Evolutionary conservation across 2,113 vertebrate species (phyloP).

Genomic region (Gasterosteus aculeatus): DNA sequence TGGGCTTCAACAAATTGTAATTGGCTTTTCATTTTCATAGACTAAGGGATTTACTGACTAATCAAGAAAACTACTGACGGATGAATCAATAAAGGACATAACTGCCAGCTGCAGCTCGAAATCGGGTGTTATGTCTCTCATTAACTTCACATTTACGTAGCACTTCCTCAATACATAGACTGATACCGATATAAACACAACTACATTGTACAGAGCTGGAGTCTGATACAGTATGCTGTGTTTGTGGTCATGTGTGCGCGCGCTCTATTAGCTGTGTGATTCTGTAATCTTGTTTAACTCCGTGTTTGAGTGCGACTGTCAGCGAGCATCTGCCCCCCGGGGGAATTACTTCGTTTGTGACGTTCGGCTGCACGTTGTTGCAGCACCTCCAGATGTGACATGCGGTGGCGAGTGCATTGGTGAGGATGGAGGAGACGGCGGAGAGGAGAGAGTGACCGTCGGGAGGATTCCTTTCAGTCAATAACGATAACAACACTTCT

Average conservation of each 20-base stretch:
- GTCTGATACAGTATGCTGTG: neutral
- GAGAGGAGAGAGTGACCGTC: neutral
- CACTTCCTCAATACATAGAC: neutral
- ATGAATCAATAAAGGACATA: neutral
- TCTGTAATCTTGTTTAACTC: constrained; percentile 19
- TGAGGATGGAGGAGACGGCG: neutral
- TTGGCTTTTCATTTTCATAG: neutral
- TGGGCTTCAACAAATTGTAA: neutral
- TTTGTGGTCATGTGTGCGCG: constrained; percentile 3
- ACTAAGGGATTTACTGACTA: neutral
- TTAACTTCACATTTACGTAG: neutral
- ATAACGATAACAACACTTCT: neutral
- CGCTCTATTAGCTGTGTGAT: constrained; percentile 7
- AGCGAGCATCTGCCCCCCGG: constrained; percentile 8
- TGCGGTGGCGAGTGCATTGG: too few relatives aligned
- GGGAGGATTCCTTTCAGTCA: neutral
- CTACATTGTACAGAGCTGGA: neutral
- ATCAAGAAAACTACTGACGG: neutral
- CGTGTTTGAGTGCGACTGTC: constrained; percentile 7
- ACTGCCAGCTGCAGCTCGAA: neutral
- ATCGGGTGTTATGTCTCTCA: neutral
- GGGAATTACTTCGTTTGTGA: constrained; percentile 25
- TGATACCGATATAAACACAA: neutral
- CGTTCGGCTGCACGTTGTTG: constrained; percentile 11
- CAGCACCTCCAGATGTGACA: constrained; percentile 12